Percentiles rank a stretch among this genome's conserved stretches.
Evolutionary conservation across 2,888 invertebrate species (phyloP).

Genomic region (Ceriagrion tenellum): DNA sequence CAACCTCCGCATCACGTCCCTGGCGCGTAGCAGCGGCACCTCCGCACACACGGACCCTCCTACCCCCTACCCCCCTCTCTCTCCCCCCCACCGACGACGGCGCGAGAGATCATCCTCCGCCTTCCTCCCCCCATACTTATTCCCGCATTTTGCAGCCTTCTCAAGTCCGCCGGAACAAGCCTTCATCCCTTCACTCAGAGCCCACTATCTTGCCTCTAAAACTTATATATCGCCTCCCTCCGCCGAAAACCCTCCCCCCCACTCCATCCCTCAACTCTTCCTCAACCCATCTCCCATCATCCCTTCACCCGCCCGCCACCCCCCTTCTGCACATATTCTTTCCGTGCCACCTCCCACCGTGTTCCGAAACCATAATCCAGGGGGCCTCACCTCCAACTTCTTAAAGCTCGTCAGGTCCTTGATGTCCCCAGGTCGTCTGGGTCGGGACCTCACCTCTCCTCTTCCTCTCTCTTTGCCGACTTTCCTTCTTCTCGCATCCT

Average conservation of each 20-base stretch:
- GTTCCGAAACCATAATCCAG: constrained; percentile 55
- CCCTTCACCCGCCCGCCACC: neutral
- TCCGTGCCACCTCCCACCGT: constrained; percentile 37
- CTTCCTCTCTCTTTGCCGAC: neutral
- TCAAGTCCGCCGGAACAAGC: constrained; percentile 61
- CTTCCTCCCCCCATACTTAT: constrained; percentile 40
- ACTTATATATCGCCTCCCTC: constrained; percentile 40
- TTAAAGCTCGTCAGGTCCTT: constrained; percentile 65
- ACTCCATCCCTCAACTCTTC: constrained; percentile 10
- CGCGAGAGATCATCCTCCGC: neutral
- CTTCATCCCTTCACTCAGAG: constrained; percentile 52
- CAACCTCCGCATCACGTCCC: constrained; percentile 45
- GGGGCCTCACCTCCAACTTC: constrained; percentile 67
- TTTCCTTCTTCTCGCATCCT: neutral
- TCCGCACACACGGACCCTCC: neutral
- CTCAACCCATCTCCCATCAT: neutral
- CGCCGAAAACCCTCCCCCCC: neutral
- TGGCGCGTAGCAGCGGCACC: constrained; percentile 4
- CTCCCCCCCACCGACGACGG: constrained; percentile 23
- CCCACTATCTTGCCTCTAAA: constrained; percentile 42
- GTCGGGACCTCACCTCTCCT: constrained; percentile 11
- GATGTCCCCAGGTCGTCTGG: constrained; percentile 55
- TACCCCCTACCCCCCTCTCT: neutral
- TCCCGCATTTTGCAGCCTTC: constrained; percentile 63
- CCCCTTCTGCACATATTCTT: constrained; percentile 34